Evolutionary conservation across 2,797 vertebrate species (phyloP), one percentile per base, ranked within the genome.

Genomic region (Amazona finschi): DNA sequence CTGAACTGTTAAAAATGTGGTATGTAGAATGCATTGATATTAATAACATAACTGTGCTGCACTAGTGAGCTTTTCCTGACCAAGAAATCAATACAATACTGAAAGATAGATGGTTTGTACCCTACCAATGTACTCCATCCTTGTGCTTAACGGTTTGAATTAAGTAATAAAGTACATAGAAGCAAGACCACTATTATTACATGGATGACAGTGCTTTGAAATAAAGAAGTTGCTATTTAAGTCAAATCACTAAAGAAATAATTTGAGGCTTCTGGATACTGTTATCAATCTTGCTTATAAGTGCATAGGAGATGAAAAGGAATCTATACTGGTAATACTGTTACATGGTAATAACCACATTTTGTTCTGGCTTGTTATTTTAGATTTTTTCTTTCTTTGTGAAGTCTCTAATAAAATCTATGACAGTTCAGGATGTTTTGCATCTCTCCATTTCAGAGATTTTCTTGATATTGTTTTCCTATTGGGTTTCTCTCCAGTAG

Each of bases 271-370:
- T 62, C 49, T 52, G 11, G 30, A 87, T 58, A 11, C 13, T 36
- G 16, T 50, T 70, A n/a, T 27, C 71, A 50, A 52, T 50, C 3
- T 61, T 33, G 21, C 52, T 61, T 39, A 8, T 44, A 60, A 58
- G 19, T n/a, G 8, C 8, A 30, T 31, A 21, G 3, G 5, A 80
- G 16, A 43, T 49, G 18, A 82, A 16, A 75, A 30, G 5, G 5
- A 82, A 80, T 1, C 20, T 66, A 2, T 33, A 24, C 41, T 30
- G 70, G 6, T 18, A 13, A 31, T 22, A 41, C 5, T n/a, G 70
- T 46, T 47, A 10, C 27, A 15, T 55, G 4, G 8, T 50, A 24
- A 24, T 24, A 61, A 47, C 1, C 2, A 39, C 1, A 0, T 47
- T 88, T 93, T 47, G 3, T 85, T 70, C 55, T 76, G 19, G 17